Evolutionary conservation across 1,140 invertebrate species (phyloP).

Genomic region (Wasmannia auropunctata): DNA sequence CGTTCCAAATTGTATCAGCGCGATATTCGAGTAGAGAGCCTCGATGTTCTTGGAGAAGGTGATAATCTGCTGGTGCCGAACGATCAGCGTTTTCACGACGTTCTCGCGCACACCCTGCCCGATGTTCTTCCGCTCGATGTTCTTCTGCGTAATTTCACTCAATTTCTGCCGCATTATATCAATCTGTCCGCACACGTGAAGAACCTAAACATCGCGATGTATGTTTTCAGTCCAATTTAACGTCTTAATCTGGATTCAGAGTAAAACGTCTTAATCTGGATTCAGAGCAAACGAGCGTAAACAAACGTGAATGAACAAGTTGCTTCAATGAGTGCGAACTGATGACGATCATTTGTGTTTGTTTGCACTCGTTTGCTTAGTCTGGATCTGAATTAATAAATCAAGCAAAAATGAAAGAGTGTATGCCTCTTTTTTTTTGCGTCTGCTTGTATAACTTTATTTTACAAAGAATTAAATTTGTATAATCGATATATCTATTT

Average conservation of each 20-base stretch:
- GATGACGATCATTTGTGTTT: background rate
- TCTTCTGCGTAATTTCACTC: background rate
- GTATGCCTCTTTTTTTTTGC: background rate
- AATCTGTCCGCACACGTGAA: conserved; percentile 41
- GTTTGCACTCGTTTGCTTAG: background rate
- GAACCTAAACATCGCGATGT: background rate
- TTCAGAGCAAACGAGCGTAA: background rate
- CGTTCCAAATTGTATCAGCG: conserved; percentile 33
- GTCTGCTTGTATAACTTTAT: background rate
- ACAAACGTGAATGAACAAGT: too few relatives aligned
- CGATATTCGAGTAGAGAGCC: conserved; percentile 30
- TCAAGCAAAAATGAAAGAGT: background rate
- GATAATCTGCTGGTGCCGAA: conserved; percentile 30
- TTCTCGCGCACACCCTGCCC: background rate
- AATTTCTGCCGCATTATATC: conserved; percentile 29
- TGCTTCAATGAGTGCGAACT: background rate
- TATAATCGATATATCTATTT: background rate
- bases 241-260: background rate
- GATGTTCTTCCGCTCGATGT: background rate
- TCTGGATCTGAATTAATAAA: background rate
- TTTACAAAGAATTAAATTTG: background rate
- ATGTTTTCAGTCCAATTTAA: background rate
- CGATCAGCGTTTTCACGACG: conserved; percentile 7
- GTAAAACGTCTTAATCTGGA: too few relatives aligned
- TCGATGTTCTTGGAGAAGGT: conserved; percentile 35